Evolutionary conservation across 2,113 vertebrate species (phyloP), one percentile per base, ranked within the genome.

Genomic region (Glaucomys volans): DNA sequence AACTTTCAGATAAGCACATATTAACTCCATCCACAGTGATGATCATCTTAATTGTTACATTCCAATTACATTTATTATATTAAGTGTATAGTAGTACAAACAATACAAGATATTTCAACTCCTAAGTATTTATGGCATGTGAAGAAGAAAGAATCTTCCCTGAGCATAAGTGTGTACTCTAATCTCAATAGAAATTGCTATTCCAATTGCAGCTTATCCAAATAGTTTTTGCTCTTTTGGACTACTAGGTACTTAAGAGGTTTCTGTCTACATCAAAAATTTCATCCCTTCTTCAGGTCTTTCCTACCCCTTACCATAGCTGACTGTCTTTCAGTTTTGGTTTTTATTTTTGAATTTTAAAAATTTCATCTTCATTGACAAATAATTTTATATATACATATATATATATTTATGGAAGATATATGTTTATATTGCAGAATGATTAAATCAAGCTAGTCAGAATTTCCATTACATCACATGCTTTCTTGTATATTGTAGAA

Each of bases 1-100:
- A 37, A 94, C 44, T 97, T 59, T 95, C 81, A 90, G 96, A 97
- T 74, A 97, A 93, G 89, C 59, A 72, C 18, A n/a, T 86, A 62
- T 95, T 92, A 97, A 89, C 50, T 94, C 22, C 57, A 37, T 88
- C 37, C 79, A 11, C 37, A 95, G 42, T 92, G 62, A 79, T 62
- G 62, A 94, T 97, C 28, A 75, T 93, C 1, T 81, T 30, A 52
- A 52, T 90, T 97, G n/a, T 93, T 76, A 64, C 52, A 54, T 79
- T 96, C 83, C 64, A 52, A 71, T 94, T 87, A 67, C 11, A 86
- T 88, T 79, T 81, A 88, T 72, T 86, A 57, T 37, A 82, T 77
- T 92, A 90, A 91, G 35, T 95, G 37, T 71, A 28, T 28, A 77
- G 6, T 83, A 84, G 17, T 76, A 74, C 62, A 94, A 97, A 93